A percentile compares a stretch with the other conserved stretches of the same genome.
phyloP scores from a whole-genome alignment of 2,797 vertebrate genomes.

The Spinus pinus region DNA sequence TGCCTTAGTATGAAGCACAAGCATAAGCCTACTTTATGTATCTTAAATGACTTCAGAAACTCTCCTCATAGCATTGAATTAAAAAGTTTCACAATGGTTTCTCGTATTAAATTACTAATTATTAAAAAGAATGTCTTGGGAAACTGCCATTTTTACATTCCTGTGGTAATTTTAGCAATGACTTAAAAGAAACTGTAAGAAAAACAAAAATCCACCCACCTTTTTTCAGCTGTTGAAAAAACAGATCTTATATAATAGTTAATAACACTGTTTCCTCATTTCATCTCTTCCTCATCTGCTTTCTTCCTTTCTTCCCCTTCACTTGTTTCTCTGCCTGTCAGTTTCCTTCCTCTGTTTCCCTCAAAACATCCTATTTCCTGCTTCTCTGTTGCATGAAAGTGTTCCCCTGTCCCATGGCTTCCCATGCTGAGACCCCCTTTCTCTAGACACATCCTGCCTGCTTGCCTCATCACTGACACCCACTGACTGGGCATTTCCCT shows the following conservation, averaged over 20 bases:
- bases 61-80: background rate
- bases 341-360: constrained; percentile 23
- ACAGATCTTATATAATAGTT: background rate
- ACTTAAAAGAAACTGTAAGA: background rate
- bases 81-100: background rate
- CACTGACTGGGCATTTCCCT: background rate
- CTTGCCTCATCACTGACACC: background rate
- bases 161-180: background rate
- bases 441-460: background rate
- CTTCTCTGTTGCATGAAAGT: background rate
- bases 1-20: background rate
- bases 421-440: background rate
- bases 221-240: background rate
- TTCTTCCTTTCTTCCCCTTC: background rate
- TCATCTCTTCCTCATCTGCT: background rate
- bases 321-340: background rate
- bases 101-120: background rate
- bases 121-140: background rate
- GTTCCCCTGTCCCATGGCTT: background rate
- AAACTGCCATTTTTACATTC: background rate
- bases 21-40: background rate
- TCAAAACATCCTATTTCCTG: constrained; percentile 44
- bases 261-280: background rate
- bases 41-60: background rate
- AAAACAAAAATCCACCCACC: background rate